These are phyloP conservation scores for Yponomeuta malinellus DNA, from an alignment of 2,888 invertebrate genomes.

Conservation along the genomic window DNA sequence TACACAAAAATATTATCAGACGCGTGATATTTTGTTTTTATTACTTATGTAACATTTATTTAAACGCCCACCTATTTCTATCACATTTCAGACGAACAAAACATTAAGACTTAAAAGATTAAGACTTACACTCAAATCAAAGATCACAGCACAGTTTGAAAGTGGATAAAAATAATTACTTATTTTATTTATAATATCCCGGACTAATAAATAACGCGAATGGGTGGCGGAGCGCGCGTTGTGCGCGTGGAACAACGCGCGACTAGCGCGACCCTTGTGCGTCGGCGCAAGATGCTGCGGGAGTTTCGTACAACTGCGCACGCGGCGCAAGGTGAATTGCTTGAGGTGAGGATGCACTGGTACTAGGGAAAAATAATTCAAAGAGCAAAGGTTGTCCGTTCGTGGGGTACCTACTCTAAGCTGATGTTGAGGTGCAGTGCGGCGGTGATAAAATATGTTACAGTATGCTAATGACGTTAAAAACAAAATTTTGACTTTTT, in stretches of 20 bases:
- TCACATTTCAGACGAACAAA: background rate
- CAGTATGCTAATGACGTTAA: too few species aligned
- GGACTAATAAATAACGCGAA: background rate
- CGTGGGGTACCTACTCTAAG: too few species aligned
- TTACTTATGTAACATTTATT: background rate
- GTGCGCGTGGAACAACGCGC: slow-evolving; percentile 44
- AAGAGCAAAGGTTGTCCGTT: background rate
- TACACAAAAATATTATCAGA: background rate
- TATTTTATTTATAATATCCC: background rate
- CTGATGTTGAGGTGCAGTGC: too few species aligned
- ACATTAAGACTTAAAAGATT: background rate
- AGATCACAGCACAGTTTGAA: background rate
- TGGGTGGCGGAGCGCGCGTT: slow-evolving; percentile 20
- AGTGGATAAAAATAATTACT: background rate
- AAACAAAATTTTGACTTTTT: too few species aligned
- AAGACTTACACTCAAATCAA: background rate
- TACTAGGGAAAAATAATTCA: background rate
- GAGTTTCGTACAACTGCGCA: background rate
- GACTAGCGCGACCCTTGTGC: slow-evolving; percentile 36
- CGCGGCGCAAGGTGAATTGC: slow-evolving; percentile 3
- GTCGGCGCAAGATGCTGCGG: slow-evolving; percentile 7
- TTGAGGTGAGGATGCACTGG: background rate
- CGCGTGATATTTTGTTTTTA: background rate
- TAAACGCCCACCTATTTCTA: too few species aligned
- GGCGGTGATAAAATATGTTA: too few species aligned